phyloP scores from a whole-genome alignment of 2,113 vertebrate genomes.

The Holacanthus passer region DNA sequence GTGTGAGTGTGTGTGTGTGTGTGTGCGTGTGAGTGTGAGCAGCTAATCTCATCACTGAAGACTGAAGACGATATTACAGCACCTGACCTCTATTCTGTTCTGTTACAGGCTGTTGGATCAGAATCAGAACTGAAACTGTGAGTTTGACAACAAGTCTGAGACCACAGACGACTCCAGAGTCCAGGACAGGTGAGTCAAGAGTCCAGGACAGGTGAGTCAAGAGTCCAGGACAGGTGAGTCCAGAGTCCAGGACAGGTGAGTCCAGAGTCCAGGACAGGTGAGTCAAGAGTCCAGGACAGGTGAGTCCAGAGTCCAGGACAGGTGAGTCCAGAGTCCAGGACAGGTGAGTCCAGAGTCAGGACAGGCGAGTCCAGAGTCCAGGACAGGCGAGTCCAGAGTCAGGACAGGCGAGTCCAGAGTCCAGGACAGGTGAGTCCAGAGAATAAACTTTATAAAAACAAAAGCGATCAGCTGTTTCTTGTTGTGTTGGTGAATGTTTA shows the following conservation, averaged over 20 bases:
- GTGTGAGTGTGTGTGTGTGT: conserved; percentile 17
- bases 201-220: too few relatives aligned
- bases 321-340: background rate
- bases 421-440: background rate
- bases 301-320: background rate
- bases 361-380: background rate
- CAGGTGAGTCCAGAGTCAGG: background rate
- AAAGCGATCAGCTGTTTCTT: too few relatives aligned
- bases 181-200: too few relatives aligned
- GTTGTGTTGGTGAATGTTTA: too few relatives aligned
- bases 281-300: background rate
- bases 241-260: too few relatives aligned
- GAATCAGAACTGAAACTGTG: background rate
- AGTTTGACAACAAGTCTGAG: too few relatives aligned
- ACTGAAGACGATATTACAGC: conserved; percentile 53
- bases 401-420: too few relatives aligned
- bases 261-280: too few relatives aligned
- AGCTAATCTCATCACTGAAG: conserved; percentile 53
- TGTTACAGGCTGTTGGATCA: background rate
- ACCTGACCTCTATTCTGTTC: conserved; percentile 18
- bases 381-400: background rate
- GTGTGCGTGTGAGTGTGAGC: conserved; percentile 19
- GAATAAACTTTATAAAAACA: too few relatives aligned
- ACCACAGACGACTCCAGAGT: too few relatives aligned
- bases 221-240: too few relatives aligned